Evolutionary conservation across 2,797 vertebrate species (phyloP).

Genomic region (Diglossa cyanea): DNA sequence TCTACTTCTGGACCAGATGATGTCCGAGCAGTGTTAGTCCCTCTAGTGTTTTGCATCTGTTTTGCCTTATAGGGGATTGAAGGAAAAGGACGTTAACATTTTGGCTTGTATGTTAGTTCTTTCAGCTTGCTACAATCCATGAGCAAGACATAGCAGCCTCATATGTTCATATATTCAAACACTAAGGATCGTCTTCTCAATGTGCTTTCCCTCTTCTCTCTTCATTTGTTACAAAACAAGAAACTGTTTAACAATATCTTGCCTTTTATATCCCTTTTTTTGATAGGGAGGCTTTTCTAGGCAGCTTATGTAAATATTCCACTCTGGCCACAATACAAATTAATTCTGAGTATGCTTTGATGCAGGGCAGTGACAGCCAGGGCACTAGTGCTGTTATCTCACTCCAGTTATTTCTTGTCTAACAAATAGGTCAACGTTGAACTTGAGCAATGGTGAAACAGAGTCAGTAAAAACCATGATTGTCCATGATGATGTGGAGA

Average conservation of each 20-base stretch:
- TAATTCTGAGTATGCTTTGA: background rate
- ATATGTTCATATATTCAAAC: background rate
- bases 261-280: too few species aligned
- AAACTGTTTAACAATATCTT: background rate
- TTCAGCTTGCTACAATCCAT: background rate
- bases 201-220: background rate
- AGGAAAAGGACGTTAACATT: background rate
- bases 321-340: background rate
- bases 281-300: background rate
- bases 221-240: background rate
- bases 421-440: slow-evolving; percentile 77
- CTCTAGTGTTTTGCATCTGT: background rate
- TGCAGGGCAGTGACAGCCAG: background rate
- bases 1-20: slow-evolving; percentile 94
- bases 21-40: slow-evolving; percentile 87
- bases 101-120: background rate
- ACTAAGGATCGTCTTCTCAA: background rate
- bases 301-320: background rate
- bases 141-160: background rate
- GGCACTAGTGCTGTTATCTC: background rate
- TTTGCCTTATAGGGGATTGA: background rate
- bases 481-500: slow-evolving; percentile 91
- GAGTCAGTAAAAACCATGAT: slow-evolving; percentile 96
- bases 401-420: background rate
- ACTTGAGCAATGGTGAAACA: slow-evolving; percentile 94